Evolutionary conservation across 2,797 vertebrate genomes (phyloP), one percentile per base, ranked within the genome.

Genomic region (Labeo calbasu): DNA sequence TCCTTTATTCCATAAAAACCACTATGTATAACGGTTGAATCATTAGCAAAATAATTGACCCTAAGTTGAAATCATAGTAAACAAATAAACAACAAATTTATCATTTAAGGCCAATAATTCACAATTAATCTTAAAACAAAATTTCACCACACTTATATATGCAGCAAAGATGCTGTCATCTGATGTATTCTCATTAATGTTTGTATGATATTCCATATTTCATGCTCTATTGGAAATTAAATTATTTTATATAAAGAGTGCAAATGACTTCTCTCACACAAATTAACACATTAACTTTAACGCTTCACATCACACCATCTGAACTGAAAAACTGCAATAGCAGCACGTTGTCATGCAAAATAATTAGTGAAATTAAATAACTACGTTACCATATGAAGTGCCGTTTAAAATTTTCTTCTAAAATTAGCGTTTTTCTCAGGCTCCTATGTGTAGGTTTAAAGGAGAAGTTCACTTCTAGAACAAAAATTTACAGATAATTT

Each of bases 281-380:
- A 57, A 57, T 76, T 15, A 75, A 14, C 72, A n/a, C 28, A 36
- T 36, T 36, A 55, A 36, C 28, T 53, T 75, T 75, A 59, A 59
- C 43, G n/a, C 32, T 77, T 59, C 21, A 53, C 28, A 55, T 75
- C 71, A 59, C 21, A 17, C 32, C 5, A 14, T 61, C 75, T 77
- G 36, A 59, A 40, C 36, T 46, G 9, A 23, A 59, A 40, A 77
- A 25, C 36, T 17, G 53, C 32, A 59, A 76, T 15, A 59, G 21
- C 13, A 61, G 36, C 36, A 17, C 53, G 46, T 17, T 43, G 36
- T 59, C 75, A 12, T 46, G n/a, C 8, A 5, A 61, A 61, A 77
- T 46, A 59, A 59, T 25, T 17, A 5, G 53, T 59, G 8, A 43
- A 59, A 71, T 71, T 2, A 25, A 50, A 55, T 32, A 36, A 36